A percentile compares a stretch with the other conserved stretches of the same genome.
Conservation (phyloP, 2,797 vertebrate genomes). For the Urophycis tenuis region DNA sequence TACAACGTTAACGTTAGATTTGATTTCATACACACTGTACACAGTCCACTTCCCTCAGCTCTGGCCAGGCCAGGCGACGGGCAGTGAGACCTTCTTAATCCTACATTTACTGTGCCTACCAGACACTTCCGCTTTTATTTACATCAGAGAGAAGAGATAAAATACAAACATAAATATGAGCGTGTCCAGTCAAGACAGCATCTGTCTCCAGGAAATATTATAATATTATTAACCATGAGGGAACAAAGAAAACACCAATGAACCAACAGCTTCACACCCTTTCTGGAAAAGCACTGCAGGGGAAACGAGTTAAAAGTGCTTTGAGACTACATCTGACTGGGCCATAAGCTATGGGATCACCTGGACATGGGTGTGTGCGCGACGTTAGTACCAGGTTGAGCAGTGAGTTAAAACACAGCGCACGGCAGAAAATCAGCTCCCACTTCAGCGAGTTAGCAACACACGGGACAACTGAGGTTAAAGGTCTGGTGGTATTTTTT, state of each 20-base stretch:
- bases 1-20: slow-evolving; percentile 67
- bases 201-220: slow-evolving; percentile 10
- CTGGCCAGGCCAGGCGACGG: slow-evolving; percentile 43
- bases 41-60: slow-evolving; percentile 58
- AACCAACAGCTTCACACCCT: slow-evolving; percentile 15
- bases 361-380: background rate
- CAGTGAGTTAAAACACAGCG: background rate
- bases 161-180: slow-evolving; percentile 66
- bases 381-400: background rate
- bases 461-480: background rate
- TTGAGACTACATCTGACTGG: slow-evolving; percentile 19
- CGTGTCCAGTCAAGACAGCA: slow-evolving; percentile 40
- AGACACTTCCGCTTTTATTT: slow-evolving; percentile 52
- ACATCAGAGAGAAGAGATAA: slow-evolving; percentile 55
- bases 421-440: background rate
- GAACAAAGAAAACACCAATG: slow-evolving; percentile 40
- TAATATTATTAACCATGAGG: background rate
- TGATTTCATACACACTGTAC: slow-evolving; percentile 73
- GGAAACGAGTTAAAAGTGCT: slow-evolving; percentile 32
- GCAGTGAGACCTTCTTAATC: slow-evolving; percentile 59
- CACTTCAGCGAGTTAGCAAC: background rate
- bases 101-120: slow-evolving; percentile 58
- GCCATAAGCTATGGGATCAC: slow-evolving; percentile 34
- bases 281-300: slow-evolving; percentile 26
- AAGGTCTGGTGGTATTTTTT: background rate